A percentile compares a stretch with the other conserved stretches of the same genome.
phyloP scores from a whole-genome alignment of 2,113 vertebrate genomes.

The Hepsetus odoe region DNA sequence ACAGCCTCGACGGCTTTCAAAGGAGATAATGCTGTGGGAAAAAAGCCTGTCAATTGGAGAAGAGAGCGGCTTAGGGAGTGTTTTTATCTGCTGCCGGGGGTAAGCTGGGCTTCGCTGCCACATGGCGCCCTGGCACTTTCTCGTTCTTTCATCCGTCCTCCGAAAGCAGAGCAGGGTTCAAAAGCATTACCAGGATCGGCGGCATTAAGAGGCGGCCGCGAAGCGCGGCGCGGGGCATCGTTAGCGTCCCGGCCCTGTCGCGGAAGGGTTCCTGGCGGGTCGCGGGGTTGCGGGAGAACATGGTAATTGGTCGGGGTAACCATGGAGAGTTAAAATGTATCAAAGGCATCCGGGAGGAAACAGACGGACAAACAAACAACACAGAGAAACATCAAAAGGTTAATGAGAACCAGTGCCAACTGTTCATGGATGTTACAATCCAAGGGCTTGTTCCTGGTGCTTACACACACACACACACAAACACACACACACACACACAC shows the following conservation, averaged over 20 bases:
- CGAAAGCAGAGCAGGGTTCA: slow-evolving; percentile 66
- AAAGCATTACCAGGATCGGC: slow-evolving; percentile 53
- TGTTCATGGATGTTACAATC: too few species aligned
- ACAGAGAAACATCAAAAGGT: too few species aligned
- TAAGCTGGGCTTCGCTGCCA: slow-evolving; percentile 66
- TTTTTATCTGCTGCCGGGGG: slow-evolving; percentile 74
- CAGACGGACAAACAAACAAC: too few species aligned
- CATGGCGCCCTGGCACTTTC: slow-evolving; percentile 73
- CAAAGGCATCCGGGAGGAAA: too few species aligned
- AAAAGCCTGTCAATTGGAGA: slow-evolving; percentile 66
- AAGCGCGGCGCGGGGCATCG: slow-evolving; percentile 46
- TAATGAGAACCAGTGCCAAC: too few species aligned
- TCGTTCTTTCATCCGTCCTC: slow-evolving; percentile 59
- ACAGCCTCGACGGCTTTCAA: slow-evolving; percentile 60
- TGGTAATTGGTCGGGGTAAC: not conserved
- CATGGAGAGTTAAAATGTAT: not conserved
- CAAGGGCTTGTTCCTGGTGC: too few species aligned
- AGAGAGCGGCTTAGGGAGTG: slow-evolving; percentile 65
- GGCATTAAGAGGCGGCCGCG: slow-evolving; percentile 45
- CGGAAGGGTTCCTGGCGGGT: not conserved
- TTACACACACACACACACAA: too few species aligned
- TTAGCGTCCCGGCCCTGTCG: slow-evolving; percentile 26
- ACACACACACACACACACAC: too few species aligned
- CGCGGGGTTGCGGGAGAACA: not conserved
- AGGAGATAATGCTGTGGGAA: slow-evolving; percentile 60